A percentile compares a stretch with the other conserved stretches of the same genome.
These are phyloP conservation scores for Crocuta crocuta DNA, from an alignment of 2,113 vertebrate species.

Conservation along the genomic window DNA sequence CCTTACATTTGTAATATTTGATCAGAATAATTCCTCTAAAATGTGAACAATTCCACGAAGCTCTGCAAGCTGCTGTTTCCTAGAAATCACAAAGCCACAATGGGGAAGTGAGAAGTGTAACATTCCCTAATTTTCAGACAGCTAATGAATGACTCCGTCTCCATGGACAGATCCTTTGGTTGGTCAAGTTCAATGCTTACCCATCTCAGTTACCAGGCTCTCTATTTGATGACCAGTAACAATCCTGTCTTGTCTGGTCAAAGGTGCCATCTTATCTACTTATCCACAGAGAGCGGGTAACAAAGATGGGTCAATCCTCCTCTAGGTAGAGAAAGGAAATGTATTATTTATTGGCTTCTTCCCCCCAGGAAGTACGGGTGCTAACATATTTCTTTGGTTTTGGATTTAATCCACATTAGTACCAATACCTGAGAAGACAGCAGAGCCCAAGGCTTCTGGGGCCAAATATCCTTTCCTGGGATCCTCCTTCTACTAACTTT, in stretches of 20 bases:
- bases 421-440: neutral
- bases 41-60: neutral
- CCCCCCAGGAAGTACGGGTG: neutral
- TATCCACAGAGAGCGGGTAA: neutral
- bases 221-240: neutral
- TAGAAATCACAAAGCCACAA: neutral
- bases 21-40: slow-evolving; percentile 33
- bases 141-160: neutral
- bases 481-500: neutral
- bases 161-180: neutral
- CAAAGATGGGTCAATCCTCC: neutral
- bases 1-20: neutral
- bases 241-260: neutral
- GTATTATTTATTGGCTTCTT: neutral
- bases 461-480: neutral
- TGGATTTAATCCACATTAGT: neutral
- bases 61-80: neutral
- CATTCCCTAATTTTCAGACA: neutral
- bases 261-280: neutral
- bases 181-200: neutral
- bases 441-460: neutral
- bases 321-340: neutral
- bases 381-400: neutral
- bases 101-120: neutral
- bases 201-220: neutral